Conservation (phyloP, 2,888 invertebrate genomes). For the Hoplodrina ambigua region DNA sequence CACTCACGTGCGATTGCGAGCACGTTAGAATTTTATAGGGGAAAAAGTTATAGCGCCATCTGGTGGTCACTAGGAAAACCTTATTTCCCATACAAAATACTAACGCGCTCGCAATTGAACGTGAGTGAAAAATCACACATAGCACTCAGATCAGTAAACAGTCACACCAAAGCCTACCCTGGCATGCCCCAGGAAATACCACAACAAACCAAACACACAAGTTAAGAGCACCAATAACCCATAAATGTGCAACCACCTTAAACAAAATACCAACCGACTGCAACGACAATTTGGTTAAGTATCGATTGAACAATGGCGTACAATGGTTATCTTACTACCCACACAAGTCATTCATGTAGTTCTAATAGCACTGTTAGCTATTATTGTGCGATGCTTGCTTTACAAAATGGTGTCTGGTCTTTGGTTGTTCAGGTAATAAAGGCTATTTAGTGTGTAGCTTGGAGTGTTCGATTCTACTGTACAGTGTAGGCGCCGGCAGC, state of each 20-base stretch:
- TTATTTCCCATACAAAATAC: too few species aligned
- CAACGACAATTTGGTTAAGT: slow-evolving; percentile 51
- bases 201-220: too few species aligned
- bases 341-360: slow-evolving; percentile 48
- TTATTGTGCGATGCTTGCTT: slow-evolving; percentile 41
- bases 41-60: too few species aligned
- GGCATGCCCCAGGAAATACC: too few species aligned
- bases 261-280: slow-evolving; percentile 17
- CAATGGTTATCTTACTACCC: slow-evolving; percentile 48
- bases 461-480: background rate
- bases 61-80: too few species aligned
- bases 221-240: background rate
- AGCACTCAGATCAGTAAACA: too few species aligned
- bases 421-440: slow-evolving; percentile 8
- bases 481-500: too few species aligned
- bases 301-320: slow-evolving; percentile 47
- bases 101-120: too few species aligned
- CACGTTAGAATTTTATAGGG: too few species aligned
- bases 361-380: slow-evolving; percentile 40
- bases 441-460: background rate
- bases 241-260: slow-evolving; percentile 28
- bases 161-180: too few species aligned
- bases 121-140: too few species aligned
- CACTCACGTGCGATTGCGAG: too few species aligned
- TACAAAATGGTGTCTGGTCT: slow-evolving; percentile 40